phyloP scores from a whole-genome alignment of 2,888 invertebrate genomes.

The Eristalis pertinax region DNA sequence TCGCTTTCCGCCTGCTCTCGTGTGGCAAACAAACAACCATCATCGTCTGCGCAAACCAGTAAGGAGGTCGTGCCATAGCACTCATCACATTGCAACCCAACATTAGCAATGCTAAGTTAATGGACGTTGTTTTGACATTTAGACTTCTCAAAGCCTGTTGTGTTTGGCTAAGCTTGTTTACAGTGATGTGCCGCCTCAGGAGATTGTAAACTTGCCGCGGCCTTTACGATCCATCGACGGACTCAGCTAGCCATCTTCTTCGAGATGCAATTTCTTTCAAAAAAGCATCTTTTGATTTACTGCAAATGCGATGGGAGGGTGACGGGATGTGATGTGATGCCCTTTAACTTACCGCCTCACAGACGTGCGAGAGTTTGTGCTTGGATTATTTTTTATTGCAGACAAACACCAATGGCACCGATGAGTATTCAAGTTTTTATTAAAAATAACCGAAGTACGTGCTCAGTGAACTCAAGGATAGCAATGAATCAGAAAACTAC shows the following conservation, averaged over 20 bases:
- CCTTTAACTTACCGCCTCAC: not conserved
- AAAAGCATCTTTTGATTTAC: conserved; percentile 40
- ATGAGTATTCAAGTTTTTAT: not conserved
- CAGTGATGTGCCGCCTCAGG: not conserved
- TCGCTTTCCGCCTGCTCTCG: conserved; percentile 8
- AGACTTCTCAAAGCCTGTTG: conserved; percentile 36
- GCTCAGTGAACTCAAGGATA: too few species aligned
- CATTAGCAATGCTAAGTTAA: conserved; percentile 58
- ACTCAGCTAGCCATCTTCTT: conserved; percentile 26
- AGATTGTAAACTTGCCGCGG: conserved; percentile 27
- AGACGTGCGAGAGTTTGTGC: not conserved
- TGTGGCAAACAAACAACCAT: conserved; percentile 12
- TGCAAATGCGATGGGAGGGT: conserved; percentile 1
- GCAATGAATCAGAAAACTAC: not conserved
- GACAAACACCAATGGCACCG: not conserved
- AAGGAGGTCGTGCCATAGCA: conserved; percentile 55
- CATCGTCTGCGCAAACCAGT: conserved; percentile 36
- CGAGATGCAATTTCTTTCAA: conserved; percentile 30
- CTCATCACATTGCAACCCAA: conserved; percentile 45
- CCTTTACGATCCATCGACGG: not conserved
- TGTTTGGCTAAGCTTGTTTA: conserved; percentile 28
- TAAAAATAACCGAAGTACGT: not conserved
- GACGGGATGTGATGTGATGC: not conserved
- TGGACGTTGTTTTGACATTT: conserved; percentile 65
- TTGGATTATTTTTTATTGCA: not conserved